These are phyloP conservation scores for Actenoides lindsayi DNA, from an alignment of 2,113 vertebrate species.

Conservation along the genomic window DNA sequence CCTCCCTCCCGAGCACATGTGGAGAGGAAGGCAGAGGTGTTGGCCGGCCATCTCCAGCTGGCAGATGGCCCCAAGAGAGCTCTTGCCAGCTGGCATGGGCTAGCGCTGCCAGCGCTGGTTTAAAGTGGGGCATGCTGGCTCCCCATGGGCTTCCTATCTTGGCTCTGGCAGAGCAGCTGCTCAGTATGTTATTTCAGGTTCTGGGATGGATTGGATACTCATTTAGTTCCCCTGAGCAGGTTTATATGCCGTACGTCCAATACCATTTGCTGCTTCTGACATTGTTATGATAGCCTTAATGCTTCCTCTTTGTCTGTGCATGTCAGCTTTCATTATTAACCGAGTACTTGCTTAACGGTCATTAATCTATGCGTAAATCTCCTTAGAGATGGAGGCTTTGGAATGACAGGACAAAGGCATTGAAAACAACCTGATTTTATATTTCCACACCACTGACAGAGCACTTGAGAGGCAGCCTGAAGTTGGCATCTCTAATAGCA, in stretches of 20 bases:
- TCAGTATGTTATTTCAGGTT: background rate
- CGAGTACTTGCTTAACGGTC: background rate
- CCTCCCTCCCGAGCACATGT: background rate
- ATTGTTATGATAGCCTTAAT: background rate
- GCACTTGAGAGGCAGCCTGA: accelerated
- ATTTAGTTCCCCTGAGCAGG: background rate
- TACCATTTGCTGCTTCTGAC: background rate
- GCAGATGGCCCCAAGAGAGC: background rate
- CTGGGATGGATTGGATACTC: background rate
- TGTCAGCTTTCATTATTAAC: background rate
- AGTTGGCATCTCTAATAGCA: background rate
- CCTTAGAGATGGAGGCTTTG: background rate
- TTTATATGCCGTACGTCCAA: background rate
- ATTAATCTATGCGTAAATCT: background rate
- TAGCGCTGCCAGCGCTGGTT: background rate
- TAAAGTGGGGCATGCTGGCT: background rate
- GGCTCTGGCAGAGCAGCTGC: background rate
- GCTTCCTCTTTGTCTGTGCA: background rate
- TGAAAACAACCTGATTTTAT: background rate
- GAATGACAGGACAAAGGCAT: background rate
- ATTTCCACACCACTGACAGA: background rate
- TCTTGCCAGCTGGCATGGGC: background rate
- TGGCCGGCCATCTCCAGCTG: background rate
- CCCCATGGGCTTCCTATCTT: background rate
- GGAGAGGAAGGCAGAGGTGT: background rate